Evolutionary conservation across 2,113 vertebrate genomes (phyloP).

Genomic region (Chionomys nivalis): DNA sequence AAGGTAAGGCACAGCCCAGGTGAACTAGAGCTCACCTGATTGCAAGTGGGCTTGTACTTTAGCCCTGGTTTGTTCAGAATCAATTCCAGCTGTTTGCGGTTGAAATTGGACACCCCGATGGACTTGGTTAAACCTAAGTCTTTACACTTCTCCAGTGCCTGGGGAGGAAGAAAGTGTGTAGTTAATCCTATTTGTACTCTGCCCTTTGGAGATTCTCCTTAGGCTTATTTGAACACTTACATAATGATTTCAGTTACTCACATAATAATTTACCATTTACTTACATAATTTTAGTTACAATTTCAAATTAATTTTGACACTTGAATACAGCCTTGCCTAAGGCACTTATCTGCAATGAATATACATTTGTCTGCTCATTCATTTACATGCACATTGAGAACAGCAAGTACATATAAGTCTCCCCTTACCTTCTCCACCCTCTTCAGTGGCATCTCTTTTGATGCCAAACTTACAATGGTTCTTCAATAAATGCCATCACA

Average conservation of each 20-base stretch:
- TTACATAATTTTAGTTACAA: background rate
- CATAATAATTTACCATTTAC: background rate
- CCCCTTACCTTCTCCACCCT: accelerated
- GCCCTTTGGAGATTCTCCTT: background rate
- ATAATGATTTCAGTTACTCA: background rate
- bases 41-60: background rate
- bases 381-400: background rate
- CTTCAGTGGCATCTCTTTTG: background rate
- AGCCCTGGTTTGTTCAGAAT: constrained; percentile 14
- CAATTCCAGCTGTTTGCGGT: background rate
- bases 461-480: background rate
- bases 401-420: background rate
- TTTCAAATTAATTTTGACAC: background rate
- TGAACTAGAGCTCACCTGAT: background rate
- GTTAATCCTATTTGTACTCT: background rate
- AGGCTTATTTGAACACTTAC: background rate
- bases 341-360: background rate
- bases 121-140: constrained; percentile 86
- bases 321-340: background rate
- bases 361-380: background rate
- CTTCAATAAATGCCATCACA: background rate
- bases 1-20: background rate
- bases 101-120: constrained; percentile 59
- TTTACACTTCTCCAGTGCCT: constrained; percentile 90
- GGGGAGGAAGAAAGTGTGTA: background rate